phyloP scores from a whole-genome alignment of 2,888 invertebrate genomes.

The Lasioglossum marginatum region DNA sequence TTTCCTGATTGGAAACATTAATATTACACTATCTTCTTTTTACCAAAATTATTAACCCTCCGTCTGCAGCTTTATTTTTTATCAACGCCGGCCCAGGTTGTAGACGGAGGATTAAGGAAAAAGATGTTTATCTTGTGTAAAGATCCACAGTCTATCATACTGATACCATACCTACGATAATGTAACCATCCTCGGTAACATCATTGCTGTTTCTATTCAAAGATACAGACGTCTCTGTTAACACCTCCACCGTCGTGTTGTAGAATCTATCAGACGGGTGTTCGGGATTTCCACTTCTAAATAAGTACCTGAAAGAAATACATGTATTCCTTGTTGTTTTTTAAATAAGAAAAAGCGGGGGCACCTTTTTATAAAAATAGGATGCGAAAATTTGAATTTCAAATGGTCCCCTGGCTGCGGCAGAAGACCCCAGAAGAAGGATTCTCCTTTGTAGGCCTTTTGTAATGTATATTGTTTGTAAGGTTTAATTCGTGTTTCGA shows the following conservation, averaged over 20 bases:
- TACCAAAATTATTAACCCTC: not conserved
- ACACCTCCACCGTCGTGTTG: conserved; percentile 93
- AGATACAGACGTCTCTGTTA: conserved; percentile 86
- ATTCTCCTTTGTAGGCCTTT: conserved; percentile 93
- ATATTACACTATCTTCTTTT: not conserved
- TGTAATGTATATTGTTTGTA: conserved; percentile 92
- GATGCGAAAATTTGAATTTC: conserved; percentile 91
- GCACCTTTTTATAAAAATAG: conserved; percentile 89
- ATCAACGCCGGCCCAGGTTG: not conserved
- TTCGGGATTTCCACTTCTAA: conserved; percentile 95
- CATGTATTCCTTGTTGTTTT: conserved; percentile 67
- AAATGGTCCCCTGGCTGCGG: conserved; percentile 94
- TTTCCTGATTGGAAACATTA: conserved; percentile 84
- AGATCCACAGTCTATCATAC: not conserved
- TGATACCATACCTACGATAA: conserved; percentile 86
- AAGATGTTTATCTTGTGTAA: not conserved
- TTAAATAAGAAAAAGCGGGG: no score
- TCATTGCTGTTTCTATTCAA: conserved; percentile 86
- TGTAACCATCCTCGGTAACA: conserved; percentile 89
- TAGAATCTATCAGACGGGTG: conserved; percentile 95
- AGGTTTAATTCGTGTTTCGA: conserved; percentile 90
- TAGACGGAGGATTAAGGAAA: not conserved
- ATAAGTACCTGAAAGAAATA: conserved; percentile 88
- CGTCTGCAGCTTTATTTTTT: no score
- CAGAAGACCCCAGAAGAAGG: conserved; percentile 96